phyloP scores from a whole-genome alignment of 2,113 vertebrate genomes.

The Condylura cristata region DNA sequence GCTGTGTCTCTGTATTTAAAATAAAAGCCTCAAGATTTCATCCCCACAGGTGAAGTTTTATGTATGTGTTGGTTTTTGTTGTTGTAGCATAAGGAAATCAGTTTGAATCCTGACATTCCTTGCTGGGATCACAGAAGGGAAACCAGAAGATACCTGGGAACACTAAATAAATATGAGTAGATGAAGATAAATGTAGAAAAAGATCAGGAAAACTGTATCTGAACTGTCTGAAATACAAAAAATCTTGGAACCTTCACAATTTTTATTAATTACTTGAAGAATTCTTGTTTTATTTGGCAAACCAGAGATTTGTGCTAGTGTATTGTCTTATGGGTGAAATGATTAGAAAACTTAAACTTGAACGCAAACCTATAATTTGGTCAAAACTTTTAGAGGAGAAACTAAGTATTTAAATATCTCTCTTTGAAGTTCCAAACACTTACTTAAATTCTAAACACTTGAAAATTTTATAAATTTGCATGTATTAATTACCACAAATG shows the following conservation, averaged over 20 bases:
- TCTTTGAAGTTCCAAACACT: background rate
- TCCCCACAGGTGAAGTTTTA: slow-evolving; percentile 1
- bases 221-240: background rate
- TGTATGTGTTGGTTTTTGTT: background rate
- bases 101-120: background rate
- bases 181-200: background rate
- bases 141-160: background rate
- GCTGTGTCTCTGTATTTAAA: background rate
- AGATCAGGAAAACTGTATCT: background rate
- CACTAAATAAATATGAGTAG: background rate
- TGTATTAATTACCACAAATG: background rate
- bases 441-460: background rate
- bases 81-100: background rate
- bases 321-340: background rate
- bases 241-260: background rate
- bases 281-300: background rate
- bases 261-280: background rate
- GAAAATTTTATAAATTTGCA: background rate
- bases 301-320: background rate
- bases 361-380: background rate
- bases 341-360: background rate
- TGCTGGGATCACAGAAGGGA: background rate
- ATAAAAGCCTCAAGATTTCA: background rate
- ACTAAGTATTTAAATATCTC: background rate
- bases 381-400: background rate